Conservation (phyloP, 2,113 vertebrate genomes). For the Microcebus ravelobensis region DNA sequence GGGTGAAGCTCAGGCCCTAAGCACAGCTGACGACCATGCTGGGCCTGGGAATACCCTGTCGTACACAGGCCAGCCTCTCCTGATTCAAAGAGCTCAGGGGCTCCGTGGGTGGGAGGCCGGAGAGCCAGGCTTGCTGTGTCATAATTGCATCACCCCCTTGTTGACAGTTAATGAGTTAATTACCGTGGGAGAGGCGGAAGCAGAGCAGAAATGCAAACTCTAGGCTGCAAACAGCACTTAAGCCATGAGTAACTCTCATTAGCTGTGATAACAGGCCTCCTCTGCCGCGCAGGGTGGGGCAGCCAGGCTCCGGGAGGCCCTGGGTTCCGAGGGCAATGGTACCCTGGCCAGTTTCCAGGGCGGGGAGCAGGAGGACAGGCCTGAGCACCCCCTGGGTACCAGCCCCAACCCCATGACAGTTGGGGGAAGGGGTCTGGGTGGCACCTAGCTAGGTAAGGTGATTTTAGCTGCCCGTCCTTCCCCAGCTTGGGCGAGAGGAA, state of each 20-base stretch:
- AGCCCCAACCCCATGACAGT: not conserved
- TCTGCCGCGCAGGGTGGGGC: not conserved
- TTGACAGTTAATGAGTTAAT: slow-evolving; percentile 72
- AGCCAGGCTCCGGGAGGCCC: not conserved
- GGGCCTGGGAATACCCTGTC: not conserved
- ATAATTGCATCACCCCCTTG: slow-evolving; percentile 59
- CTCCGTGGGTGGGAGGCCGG: not conserved
- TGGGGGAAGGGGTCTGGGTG: not conserved
- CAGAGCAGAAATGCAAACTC: slow-evolving; percentile 59
- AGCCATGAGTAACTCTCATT: slow-evolving; percentile 67
- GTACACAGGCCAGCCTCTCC: not conserved
- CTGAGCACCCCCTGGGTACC: not conserved
- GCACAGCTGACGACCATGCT: accelerated
- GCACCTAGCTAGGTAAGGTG: not conserved
- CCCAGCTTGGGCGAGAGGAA: not conserved
- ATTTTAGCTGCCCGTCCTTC: not conserved
- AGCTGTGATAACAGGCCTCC: slow-evolving; percentile 27
- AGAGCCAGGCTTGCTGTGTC: slow-evolving; percentile 29
- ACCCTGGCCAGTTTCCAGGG: not conserved
- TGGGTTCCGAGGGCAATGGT: not conserved
- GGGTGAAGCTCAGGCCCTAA: not conserved
- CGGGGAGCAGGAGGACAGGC: not conserved
- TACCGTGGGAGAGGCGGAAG: slow-evolving; percentile 57
- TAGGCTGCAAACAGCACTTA: slow-evolving; percentile 53
- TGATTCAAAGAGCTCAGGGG: not conserved